These are phyloP conservation scores for Wiebesia pumilae DNA, from an alignment of 1,140 invertebrate species.

Conservation along the genomic window DNA sequence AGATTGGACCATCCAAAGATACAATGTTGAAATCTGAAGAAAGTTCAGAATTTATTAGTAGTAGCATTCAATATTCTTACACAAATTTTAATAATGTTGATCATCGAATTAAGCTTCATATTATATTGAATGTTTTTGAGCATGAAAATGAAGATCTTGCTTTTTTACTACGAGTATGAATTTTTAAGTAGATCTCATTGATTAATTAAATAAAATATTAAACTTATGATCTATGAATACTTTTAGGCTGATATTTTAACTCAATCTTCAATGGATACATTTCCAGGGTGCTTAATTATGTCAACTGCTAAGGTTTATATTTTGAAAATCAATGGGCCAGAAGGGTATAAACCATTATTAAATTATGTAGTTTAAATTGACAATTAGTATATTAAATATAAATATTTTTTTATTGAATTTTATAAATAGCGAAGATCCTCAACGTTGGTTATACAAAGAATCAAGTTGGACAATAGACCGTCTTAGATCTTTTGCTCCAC, in stretches of 20 bases:
- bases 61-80: conserved; percentile 76
- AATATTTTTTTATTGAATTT: not conserved
- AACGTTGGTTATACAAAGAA: conserved; percentile 71
- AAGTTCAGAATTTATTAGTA: conserved; percentile 55
- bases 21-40: conserved; percentile 60
- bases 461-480: conserved; percentile 71
- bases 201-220: not conserved
- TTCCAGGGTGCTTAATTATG: conserved; percentile 75
- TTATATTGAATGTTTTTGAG: conserved; percentile 77
- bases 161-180: conserved; percentile 73
- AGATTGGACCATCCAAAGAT: conserved; percentile 62
- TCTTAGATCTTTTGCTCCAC: conserved; percentile 67
- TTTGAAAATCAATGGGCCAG: conserved; percentile 72
- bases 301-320: conserved; percentile 77
- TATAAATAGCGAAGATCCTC: conserved; percentile 67
- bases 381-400: not conserved
- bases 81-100: conserved; percentile 76
- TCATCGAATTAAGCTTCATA: conserved; percentile 77
- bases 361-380: not conserved
- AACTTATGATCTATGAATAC: not conserved
- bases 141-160: conserved; percentile 76
- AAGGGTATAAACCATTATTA: conserved; percentile 67
- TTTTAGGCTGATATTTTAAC: conserved; percentile 71
- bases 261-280: conserved; percentile 60
- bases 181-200: not conserved